A percentile compares a stretch with the other conserved stretches of the same genome.
phyloP scores from a whole-genome alignment of 1,140 invertebrate species.

The Linepithema humile region DNA sequence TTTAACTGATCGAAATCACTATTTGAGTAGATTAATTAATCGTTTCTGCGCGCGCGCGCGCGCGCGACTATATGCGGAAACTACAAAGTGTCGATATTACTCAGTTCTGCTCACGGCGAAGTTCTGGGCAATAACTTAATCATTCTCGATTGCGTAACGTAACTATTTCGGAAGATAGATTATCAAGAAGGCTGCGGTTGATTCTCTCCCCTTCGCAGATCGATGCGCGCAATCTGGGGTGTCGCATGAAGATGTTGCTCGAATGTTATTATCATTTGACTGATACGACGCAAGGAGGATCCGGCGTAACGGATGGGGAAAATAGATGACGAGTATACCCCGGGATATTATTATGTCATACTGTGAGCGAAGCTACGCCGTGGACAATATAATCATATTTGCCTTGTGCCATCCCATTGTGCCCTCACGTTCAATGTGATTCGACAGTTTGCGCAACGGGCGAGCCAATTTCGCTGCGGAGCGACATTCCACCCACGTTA shows the following conservation, averaged over 20 bases:
- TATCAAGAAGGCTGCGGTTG: background rate
- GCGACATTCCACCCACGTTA: background rate
- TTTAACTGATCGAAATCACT: background rate
- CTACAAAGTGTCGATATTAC: background rate
- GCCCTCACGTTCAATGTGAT: background rate
- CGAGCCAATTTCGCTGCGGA: slow-evolving; percentile 3
- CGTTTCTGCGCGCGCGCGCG: too few relatives aligned
- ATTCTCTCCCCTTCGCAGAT: background rate
- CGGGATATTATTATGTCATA: slow-evolving; percentile 35
- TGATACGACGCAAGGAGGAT: background rate
- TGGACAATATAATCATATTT: slow-evolving; percentile 52
- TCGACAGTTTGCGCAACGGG: slow-evolving; percentile 4
- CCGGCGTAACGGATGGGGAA: slow-evolving; percentile 1
- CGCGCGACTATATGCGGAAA: background rate
- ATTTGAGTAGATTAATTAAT: background rate
- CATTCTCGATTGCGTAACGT: background rate
- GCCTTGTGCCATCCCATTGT: slow-evolving; percentile 9
- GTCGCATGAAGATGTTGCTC: slow-evolving; percentile 27
- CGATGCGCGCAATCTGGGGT: slow-evolving; percentile 5
- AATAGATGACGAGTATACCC: slow-evolving; percentile 29
- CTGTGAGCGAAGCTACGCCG: background rate
- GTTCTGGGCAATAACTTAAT: background rate
- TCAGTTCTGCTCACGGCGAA: background rate
- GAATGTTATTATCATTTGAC: slow-evolving; percentile 48
- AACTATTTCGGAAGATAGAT: background rate